Conservation (phyloP, 2,797 vertebrate genomes). For the Rhadinocentrus ornatus region DNA sequence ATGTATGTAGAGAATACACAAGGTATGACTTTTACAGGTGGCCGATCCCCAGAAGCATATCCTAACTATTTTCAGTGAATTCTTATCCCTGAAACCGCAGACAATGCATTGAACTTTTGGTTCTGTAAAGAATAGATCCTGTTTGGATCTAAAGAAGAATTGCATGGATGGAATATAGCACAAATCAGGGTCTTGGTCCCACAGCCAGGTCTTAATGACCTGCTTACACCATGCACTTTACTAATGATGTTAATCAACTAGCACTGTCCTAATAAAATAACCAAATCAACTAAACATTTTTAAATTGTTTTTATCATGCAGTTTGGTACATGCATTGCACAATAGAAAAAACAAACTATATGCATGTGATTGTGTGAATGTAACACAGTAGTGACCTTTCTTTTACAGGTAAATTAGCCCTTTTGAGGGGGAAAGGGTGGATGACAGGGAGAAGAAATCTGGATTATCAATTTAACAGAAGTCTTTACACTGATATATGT, state of each 20-base stretch:
- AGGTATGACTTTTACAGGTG: neutral
- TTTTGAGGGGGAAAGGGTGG: constrained; percentile 19
- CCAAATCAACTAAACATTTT: too few species aligned
- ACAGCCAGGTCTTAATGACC: neutral
- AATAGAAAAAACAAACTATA: too few species aligned
- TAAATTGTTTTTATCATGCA: too few species aligned
- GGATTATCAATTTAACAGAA: constrained; percentile 23
- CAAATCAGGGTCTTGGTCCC: neutral
- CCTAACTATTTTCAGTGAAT: neutral
- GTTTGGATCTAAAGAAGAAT: neutral
- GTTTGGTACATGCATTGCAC: too few species aligned
- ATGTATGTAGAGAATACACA: constrained; percentile 5
- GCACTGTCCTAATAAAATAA: too few species aligned
- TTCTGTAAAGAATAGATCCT: neutral
- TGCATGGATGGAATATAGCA: neutral
- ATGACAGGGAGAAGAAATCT: neutral
- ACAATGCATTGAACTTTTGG: neutral
- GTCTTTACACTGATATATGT: constrained; percentile 2
- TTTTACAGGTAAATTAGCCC: constrained; percentile 27
- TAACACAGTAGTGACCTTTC: constrained; percentile 40
- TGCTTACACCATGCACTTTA: too few species aligned
- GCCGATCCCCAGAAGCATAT: neutral
- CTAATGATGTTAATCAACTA: too few species aligned
- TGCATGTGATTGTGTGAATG: constrained; percentile 2
- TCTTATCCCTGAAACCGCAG: neutral